Percentiles rank a stretch among this genome's conserved stretches.
Evolutionary conservation across 2,797 vertebrate genomes (phyloP).

Genomic region (Erethizon dorsatum): DNA sequence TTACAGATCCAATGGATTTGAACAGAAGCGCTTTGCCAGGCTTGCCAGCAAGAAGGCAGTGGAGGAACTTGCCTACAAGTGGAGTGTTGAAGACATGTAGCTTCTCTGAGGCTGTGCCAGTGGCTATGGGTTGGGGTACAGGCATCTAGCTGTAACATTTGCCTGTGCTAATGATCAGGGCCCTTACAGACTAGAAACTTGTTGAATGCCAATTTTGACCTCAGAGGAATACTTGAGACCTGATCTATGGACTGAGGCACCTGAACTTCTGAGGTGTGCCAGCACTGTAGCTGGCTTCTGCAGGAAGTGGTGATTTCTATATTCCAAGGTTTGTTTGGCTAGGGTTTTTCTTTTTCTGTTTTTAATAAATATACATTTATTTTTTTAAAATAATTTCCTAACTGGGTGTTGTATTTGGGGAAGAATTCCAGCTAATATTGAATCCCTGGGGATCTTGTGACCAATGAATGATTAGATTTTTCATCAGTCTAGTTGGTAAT

Average conservation of each 20-base stretch:
- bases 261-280: neutral
- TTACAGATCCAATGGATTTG: conserved; percentile 97
- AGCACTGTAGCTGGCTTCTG: conserved; percentile 19
- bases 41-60: conserved; percentile 95
- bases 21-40: conserved; percentile 95
- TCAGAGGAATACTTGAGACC: conserved; percentile 30
- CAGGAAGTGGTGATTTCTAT: conserved; percentile 45
- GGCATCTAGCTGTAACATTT: neutral
- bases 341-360: conserved; percentile 53
- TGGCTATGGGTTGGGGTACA: neutral
- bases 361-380: conserved; percentile 68
- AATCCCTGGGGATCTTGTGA: neutral
- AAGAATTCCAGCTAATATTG: conserved; percentile 52
- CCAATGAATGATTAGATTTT: neutral
- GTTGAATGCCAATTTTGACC: neutral
- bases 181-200: neutral
- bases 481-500: conserved; percentile 20
- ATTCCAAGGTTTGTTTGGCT: conserved; percentile 60
- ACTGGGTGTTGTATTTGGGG: conserved; percentile 76
- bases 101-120: neutral
- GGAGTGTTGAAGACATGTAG: conserved; percentile 99
- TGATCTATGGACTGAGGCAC: conserved; percentile 41
- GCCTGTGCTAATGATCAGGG: neutral
- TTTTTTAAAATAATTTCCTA: conserved; percentile 67
- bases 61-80: conserved; percentile 97